Percentiles rank a stretch among this genome's conserved stretches.
Evolutionary conservation across 2,797 vertebrate genomes (phyloP).

Genomic region (Hylomyscus alleni): DNA sequence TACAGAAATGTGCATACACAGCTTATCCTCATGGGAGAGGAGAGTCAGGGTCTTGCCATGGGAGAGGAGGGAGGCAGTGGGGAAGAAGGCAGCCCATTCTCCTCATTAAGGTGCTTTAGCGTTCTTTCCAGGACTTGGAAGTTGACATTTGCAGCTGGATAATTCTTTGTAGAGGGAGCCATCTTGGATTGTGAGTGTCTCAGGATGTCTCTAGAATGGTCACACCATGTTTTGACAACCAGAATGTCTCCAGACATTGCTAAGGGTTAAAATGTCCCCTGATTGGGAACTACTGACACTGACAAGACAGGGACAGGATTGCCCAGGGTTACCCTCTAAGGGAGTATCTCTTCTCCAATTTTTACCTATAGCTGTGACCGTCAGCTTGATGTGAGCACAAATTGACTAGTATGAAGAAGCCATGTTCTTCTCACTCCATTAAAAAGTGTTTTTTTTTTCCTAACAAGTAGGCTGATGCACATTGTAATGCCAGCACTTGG

Average conservation of each 20-base stretch:
- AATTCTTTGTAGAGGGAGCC: background rate
- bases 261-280: conserved; percentile 6
- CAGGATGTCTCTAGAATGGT: conserved; percentile 12
- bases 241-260: background rate
- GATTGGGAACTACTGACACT: conserved; percentile 15
- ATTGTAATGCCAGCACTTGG: background rate
- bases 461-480: background rate
- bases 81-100: background rate
- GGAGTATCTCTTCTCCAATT: background rate
- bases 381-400: background rate
- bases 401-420: background rate
- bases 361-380: conserved; percentile 30
- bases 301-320: background rate
- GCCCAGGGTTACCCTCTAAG: background rate
- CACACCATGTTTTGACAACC: background rate
- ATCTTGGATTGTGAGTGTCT: background rate
- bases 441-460: background rate
- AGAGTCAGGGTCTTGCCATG: background rate
- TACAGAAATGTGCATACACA: background rate
- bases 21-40: background rate
- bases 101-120: background rate
- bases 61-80: background rate
- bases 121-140: background rate
- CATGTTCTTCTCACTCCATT: background rate
- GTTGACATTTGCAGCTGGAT: background rate